A percentile compares a stretch with the other conserved stretches of the same genome.
Evolutionary conservation across 2,113 vertebrate genomes (phyloP).

Genomic region (Paedocypris sp.): DNA sequence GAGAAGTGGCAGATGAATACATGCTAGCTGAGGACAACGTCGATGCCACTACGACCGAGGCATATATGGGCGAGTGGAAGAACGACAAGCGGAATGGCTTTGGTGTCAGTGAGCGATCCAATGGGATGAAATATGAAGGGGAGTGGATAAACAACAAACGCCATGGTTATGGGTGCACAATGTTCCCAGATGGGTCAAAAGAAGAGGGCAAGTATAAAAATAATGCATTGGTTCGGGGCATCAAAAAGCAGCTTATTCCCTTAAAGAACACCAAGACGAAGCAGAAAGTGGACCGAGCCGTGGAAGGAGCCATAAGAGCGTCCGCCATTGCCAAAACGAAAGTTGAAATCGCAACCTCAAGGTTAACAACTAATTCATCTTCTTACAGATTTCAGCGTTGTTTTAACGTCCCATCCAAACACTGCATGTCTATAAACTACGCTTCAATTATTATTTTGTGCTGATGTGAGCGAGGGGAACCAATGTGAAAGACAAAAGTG

Average conservation of each 20-base stretch:
- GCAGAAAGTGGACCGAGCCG: conserved; percentile 88
- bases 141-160: conserved; percentile 90
- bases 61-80: conserved; percentile 93
- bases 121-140: conserved; percentile 91
- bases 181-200: conserved; percentile 82
- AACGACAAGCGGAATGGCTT: conserved; percentile 89
- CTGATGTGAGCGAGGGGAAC: neutral
- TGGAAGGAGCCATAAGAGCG: conserved; percentile 81
- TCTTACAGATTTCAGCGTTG: too few relatives aligned
- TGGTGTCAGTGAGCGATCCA: conserved; percentile 85
- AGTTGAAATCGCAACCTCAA: conserved; percentile 91
- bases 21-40: conserved; percentile 78
- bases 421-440: too few relatives aligned
- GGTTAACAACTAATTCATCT: conserved; percentile 69
- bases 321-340: conserved; percentile 89
- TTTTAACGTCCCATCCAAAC: too few relatives aligned
- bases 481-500: too few relatives aligned
- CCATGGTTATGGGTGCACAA: conserved; percentile 88
- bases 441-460: too few relatives aligned
- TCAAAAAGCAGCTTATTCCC: conserved; percentile 86
- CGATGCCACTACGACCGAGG: conserved; percentile 89
- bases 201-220: conserved; percentile 97
- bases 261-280: conserved; percentile 87
- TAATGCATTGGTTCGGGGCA: conserved; percentile 81
- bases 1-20: conserved; percentile 72